A percentile compares a stretch with the other conserved stretches of the same genome.
Evolutionary conservation across 2,888 invertebrate species (phyloP).

Genomic region (Rosalia funebris): DNA sequence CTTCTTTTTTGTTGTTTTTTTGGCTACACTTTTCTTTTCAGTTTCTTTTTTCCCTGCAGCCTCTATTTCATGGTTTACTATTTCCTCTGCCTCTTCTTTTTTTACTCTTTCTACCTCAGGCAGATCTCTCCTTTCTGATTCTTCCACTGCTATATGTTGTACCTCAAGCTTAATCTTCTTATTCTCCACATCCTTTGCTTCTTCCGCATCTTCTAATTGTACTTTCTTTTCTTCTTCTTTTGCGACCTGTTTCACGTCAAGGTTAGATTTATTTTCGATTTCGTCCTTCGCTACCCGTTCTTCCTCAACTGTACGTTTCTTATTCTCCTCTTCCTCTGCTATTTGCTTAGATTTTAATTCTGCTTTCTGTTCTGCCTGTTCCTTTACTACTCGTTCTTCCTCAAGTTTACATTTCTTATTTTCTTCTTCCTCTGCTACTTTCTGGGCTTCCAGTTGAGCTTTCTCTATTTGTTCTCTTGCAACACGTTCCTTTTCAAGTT

Average conservation of each 20-base stretch:
- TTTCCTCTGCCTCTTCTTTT: slow-evolving; percentile 36
- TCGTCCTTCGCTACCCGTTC: slow-evolving; percentile 34
- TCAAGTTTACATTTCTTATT: slow-evolving; percentile 26
- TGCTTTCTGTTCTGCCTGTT: not conserved
- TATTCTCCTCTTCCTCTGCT: too few relatives aligned
- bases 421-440: slow-evolving; percentile 30
- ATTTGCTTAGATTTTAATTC: too few relatives aligned
- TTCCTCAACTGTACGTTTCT: too few relatives aligned
- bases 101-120: slow-evolving; percentile 35
- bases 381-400: slow-evolving; percentile 29
- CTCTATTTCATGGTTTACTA: slow-evolving; percentile 40
- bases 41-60: slow-evolving; percentile 34
- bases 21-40: slow-evolving; percentile 32
- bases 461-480: not conserved
- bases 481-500: not conserved
- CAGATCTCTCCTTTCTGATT: slow-evolving; percentile 33
- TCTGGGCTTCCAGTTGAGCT: slow-evolving; percentile 3
- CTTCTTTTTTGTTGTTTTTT: slow-evolving; percentile 33
- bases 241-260: slow-evolving; percentile 29
- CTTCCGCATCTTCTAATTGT: slow-evolving; percentile 34
- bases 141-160: slow-evolving; percentile 34
- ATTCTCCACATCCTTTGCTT: slow-evolving; percentile 27
- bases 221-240: slow-evolving; percentile 32
- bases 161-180: slow-evolving; percentile 37
- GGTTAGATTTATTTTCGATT: slow-evolving; percentile 16